phyloP scores from a whole-genome alignment of 2,888 invertebrate species.

The Elmis aenea region DNA sequence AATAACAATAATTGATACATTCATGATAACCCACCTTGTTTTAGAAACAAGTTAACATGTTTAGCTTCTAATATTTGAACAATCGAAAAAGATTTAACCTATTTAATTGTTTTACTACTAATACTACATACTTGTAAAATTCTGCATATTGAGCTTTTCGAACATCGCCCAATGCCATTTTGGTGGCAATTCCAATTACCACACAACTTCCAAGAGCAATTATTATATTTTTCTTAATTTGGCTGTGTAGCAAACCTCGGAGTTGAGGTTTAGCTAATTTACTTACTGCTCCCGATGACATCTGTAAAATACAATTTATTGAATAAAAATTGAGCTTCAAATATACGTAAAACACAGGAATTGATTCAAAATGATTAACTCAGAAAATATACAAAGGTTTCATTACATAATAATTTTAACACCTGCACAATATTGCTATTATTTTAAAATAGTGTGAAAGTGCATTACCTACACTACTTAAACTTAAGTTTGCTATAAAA shows the following conservation, averaged over 20 bases:
- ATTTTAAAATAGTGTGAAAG: no score
- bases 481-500: no score
- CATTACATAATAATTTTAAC: no score
- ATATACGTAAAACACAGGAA: no score
- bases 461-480: no score
- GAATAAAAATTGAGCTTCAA: not conserved
- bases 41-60: no score
- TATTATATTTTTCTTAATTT: constrained; percentile 57
- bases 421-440: no score
- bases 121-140: constrained; percentile 67
- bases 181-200: constrained; percentile 45
- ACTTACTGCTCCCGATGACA: constrained; percentile 37
- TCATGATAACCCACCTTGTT: no score
- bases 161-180: constrained; percentile 50
- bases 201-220: constrained; percentile 46
- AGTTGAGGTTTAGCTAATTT: constrained; percentile 58
- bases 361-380: no score
- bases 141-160: constrained; percentile 61
- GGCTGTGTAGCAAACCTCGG: constrained; percentile 60
- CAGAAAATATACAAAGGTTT: no score
- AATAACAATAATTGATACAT: no score
- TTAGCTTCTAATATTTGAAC: no score
- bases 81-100: constrained; percentile 1
- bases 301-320: constrained; percentile 23
- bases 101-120: not conserved